These are phyloP conservation scores for Dallia pectoralis DNA, from an alignment of 2,797 vertebrate genomes.

Conservation along the genomic window DNA sequence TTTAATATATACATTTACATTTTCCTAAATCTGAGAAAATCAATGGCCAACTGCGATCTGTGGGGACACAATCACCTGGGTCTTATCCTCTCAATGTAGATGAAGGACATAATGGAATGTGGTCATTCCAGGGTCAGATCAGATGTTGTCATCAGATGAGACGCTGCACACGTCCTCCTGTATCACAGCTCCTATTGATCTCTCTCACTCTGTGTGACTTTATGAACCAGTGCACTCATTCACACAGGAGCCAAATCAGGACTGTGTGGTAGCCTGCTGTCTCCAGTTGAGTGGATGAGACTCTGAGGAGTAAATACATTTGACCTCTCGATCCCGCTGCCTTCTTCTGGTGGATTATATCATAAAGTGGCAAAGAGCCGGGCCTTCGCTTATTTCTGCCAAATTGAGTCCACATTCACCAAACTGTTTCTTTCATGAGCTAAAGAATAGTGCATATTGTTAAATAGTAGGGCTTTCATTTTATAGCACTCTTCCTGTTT, in stretches of 20 bases:
- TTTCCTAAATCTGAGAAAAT: conserved; percentile 37
- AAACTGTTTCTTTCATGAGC: background rate
- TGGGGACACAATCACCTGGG: conserved; percentile 51
- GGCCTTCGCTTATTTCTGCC: background rate
- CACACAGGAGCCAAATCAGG: conserved; percentile 31
- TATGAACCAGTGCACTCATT: conserved; percentile 27
- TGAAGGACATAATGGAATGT: conserved; percentile 61
- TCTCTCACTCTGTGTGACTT: conserved; percentile 35
- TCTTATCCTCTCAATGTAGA: conserved; percentile 55
- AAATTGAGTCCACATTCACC: background rate
- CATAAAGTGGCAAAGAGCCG: background rate
- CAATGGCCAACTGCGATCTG: conserved; percentile 58
- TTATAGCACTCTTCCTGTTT: background rate
- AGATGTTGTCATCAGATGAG: conserved; percentile 40
- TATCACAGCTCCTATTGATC: conserved; percentile 60
- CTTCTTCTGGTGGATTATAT: background rate
- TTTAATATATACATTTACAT: no score
- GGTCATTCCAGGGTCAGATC: conserved; percentile 61
- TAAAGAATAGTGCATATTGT: background rate
- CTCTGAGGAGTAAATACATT: conserved; percentile 8
- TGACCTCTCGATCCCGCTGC: conserved; percentile 6
- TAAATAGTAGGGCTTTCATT: background rate
- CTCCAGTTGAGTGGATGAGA: background rate
- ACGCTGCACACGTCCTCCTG: conserved; percentile 38
- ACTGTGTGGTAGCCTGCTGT: conserved; percentile 36